Base-by-base conservation (phyloP, 2,888 invertebrate species). In the Stramonita haemastoma region DNA sequence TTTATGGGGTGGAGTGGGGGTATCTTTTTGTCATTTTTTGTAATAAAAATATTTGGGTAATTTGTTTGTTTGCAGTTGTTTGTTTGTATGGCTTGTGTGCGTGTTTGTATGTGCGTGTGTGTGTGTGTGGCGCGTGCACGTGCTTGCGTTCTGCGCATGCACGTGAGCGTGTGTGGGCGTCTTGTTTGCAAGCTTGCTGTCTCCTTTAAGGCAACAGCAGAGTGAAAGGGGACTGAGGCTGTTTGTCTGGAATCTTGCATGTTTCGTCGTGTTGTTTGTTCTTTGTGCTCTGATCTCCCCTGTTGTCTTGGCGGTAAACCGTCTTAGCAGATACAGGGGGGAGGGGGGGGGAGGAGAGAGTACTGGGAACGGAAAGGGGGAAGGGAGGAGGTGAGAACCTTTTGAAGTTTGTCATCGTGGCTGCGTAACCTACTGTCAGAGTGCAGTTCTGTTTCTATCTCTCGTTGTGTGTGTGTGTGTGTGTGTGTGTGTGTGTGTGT, bases 391-490 rank as follows among this genome's bases (percentile, higher is more conserved):
- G 32, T 79, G 77, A 32, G 34, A 73, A 73, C 32, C 19, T 32
- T 79, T 79, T 79, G 77, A 79, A 79, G 77, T 79, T 79, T 32
- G 32, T 79, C 77, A 79, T 79, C 77, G 26, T 32, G 32, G 77
- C 34, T 32, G 32, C 34, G 77, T 2, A 79, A 32, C 34, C 77
- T 34, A 32, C 32, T 32, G 73, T 73, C n/a, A n/a, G n/a, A n/a
- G 73, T 73, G 73, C n/a, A n/a, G 26, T 26, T 73, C n/a, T 73
- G 26, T 26, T 26, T 26, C n/a, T 73, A n/a, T 26, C n/a, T 73
- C n/a, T 11, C n/a, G 22, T 4, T 73, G 73, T 29, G 73, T 73
- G 73, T 29, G 73, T 73, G 73, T 11, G 73, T 60, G 60, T 60
- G 60, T 4, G 73, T 11, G 73, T 4, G 73, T 29, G 29, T 4